Conservation (phyloP, 2,888 invertebrate species). For the Apoda limacodes region DNA sequence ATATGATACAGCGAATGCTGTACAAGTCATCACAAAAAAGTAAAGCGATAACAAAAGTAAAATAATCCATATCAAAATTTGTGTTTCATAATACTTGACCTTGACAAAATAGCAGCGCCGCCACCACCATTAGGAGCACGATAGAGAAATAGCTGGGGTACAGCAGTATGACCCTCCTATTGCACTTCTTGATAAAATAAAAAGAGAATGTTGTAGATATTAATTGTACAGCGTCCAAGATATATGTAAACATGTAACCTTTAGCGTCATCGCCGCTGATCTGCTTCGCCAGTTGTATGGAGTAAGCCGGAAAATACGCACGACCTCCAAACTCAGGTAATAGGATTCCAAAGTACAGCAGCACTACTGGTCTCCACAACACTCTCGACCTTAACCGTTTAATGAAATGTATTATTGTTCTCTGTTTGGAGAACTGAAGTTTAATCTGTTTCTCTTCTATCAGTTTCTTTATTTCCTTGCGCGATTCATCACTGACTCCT, state of each 20-base stretch:
- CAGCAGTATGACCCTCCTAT: constrained; percentile 4
- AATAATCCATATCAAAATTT: constrained; percentile 3
- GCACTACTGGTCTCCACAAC: constrained; percentile 8
- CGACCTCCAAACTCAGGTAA: constrained; percentile 8
- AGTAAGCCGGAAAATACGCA: constrained; percentile 8
- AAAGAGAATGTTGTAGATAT: neutral
- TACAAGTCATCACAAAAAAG: constrained; percentile 2
- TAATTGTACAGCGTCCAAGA: constrained; percentile 3
- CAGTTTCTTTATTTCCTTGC: no score
- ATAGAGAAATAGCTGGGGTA: constrained; percentile 1
- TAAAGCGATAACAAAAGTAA: constrained; percentile 3
- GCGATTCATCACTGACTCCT: no score
- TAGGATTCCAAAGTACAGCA: constrained; percentile 4
- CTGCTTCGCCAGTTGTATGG: constrained; percentile 6
- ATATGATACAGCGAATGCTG: constrained; percentile 5
- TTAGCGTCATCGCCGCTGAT: constrained; percentile 7
- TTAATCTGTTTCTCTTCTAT: no score
- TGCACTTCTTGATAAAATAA: neutral
- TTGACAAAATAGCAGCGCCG: neutral
- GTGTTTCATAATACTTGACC: constrained; percentile 2
- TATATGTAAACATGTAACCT: constrained; percentile 6
- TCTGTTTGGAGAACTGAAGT: no score
- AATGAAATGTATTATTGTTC: neutral
- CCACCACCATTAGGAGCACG: neutral
- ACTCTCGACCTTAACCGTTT: constrained; percentile 6